Conservation (phyloP, 2,888 invertebrate species). For the Mesopsocus fuscifrons region DNA sequence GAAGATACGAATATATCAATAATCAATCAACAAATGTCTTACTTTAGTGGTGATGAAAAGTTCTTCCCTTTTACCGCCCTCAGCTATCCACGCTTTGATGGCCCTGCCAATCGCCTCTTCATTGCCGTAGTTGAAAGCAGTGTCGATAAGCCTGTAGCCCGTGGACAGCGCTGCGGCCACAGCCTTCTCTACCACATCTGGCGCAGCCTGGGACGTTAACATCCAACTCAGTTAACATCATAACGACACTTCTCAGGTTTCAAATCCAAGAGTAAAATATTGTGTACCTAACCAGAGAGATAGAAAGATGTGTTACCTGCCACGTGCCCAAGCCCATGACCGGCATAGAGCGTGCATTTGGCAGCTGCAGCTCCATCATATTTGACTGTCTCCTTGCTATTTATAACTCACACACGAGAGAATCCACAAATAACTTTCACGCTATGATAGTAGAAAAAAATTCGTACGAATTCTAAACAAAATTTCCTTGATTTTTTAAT, state of each 20-base stretch:
- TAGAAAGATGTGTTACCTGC: constrained; percentile 36
- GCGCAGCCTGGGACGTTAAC: constrained; percentile 31
- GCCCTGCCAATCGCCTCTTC: constrained; percentile 54
- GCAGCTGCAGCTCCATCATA: background rate
- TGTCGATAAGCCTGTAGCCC: constrained; percentile 62
- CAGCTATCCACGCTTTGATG: constrained; percentile 41
- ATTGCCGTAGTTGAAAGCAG: constrained; percentile 60
- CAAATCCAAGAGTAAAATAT: too few species aligned
- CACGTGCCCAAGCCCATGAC: constrained; percentile 51
- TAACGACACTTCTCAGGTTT: too few species aligned
- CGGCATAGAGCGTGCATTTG: constrained; percentile 37
- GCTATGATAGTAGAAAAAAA: too few species aligned
- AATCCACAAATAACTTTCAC: too few species aligned
- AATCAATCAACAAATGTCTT: too few species aligned
- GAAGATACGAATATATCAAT: too few species aligned
- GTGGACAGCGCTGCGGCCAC: constrained; percentile 42
- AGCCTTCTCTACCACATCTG: constrained; percentile 40
- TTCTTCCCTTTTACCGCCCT: constrained; percentile 43
- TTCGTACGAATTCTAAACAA: too few species aligned
- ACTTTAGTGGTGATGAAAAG: constrained; percentile 71
- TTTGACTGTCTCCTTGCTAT: too few species aligned
- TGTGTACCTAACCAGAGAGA: constrained; percentile 8
- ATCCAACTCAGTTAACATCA: background rate
- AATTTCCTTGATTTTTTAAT: too few species aligned
- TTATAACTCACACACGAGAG: too few species aligned